Base-by-base conservation (phyloP, 2,113 vertebrate species). In the Glaucomys volans region DNA sequence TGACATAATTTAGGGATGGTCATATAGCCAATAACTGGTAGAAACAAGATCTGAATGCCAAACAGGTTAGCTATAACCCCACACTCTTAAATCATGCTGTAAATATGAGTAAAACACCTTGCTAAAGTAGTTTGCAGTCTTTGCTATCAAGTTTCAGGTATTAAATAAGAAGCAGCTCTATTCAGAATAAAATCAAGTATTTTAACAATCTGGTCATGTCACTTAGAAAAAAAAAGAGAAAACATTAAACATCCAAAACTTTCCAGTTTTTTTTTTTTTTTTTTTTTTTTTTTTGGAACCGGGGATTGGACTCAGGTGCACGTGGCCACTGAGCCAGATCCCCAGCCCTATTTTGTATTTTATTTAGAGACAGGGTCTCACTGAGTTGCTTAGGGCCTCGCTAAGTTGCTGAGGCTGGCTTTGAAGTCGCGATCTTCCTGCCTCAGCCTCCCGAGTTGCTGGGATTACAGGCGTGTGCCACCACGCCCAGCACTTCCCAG, bases 171-270 rank as follows among this genome's bases (percentile, higher is more conserved):
- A 88, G 20, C 28, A 88, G 12, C 32, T 93, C 47, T 40, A 79
- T 44, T 86, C n/a, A 94, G 64, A 86, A 89, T 44, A 85, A 96
- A 87, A 97, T 6, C 24, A 82, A 14, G 11, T 50, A 91, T 54
- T 90, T 90, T 91, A 81, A 90, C 28, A 44, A 92, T 71, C 40
- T 90, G 50, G 28, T 88, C 13, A 42, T 50, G 16, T 72, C 59
- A 81, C 84, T 90, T 26, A 86, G 35, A 47, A 79, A 75, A 50
- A 50, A 93, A 93, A 0, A 87, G 42, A 81, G 37, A 35, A 75
- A 90, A 59, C 57, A 94, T 64, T 42, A 81, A 83, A 79, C 18
- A 90, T 18, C 28, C 14, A 80, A 76, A 95, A 76, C 18, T 17
- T 75, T 47, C n/a, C n/a, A n/a, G n/a, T n/a, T n/a, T n/a, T n/a